These are phyloP conservation scores for Idaea biselata DNA, from an alignment of 2,888 invertebrate genomes.

Conservation along the genomic window DNA sequence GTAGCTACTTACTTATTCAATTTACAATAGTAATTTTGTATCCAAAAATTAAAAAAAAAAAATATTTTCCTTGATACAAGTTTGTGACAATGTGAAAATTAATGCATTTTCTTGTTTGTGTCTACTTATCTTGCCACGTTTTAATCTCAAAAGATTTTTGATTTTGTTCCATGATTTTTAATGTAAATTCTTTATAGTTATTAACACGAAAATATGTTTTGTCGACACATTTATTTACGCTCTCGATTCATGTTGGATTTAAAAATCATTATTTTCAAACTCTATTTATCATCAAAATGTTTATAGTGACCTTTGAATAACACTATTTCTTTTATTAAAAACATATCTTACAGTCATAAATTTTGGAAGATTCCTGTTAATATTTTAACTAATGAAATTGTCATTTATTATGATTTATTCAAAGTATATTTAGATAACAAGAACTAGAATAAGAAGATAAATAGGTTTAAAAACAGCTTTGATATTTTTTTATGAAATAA, in stretches of 20 bases:
- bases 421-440: neutral
- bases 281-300: conserved; percentile 68
- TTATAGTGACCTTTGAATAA: conserved; percentile 48
- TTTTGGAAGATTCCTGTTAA: conserved; percentile 4
- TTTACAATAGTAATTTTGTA: too few species aligned
- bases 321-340: conserved; percentile 4
- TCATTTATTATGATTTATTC: neutral
- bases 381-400: conserved; percentile 1
- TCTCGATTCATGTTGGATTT: conserved; percentile 70
- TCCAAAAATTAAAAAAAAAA: too few species aligned
- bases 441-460: neutral
- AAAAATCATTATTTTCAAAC: conserved; percentile 66
- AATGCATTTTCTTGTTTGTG: too few species aligned
- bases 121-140: too few species aligned
- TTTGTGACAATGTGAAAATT: too few species aligned
- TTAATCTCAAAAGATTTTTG: neutral
- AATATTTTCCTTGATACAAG: too few species aligned
- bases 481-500: neutral
- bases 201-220: neutral
- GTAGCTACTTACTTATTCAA: too few species aligned
- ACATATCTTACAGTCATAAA: neutral
- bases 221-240: conserved; percentile 42
- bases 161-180: neutral
- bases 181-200: neutral
- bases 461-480: conserved; percentile 24